Percentiles rank a stretch among this genome's conserved stretches.
Evolutionary conservation across 2,113 vertebrate genomes (phyloP).

Genomic region (Mellivora capensis): DNA sequence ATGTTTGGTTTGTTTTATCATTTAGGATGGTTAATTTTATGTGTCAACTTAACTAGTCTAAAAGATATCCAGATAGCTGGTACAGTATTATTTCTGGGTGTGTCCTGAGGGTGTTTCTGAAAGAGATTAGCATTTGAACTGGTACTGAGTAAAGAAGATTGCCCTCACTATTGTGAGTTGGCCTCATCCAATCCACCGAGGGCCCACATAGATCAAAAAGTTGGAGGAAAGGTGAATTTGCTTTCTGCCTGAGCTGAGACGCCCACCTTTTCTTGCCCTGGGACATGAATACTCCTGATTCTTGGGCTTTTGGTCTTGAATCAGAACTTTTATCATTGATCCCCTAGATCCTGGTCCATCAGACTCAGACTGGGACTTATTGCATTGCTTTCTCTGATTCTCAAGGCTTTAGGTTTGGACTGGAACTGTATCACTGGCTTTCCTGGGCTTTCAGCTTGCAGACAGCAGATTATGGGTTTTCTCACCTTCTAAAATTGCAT

Average conservation of each 20-base stretch:
- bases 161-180: not conserved
- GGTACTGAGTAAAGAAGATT: not conserved
- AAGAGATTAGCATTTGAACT: not conserved
- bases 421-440: not conserved
- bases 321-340: not conserved
- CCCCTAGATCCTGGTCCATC: not conserved
- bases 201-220: not conserved
- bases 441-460: not conserved
- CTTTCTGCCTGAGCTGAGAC: not conserved
- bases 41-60: not conserved
- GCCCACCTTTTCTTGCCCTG: not conserved
- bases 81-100: not conserved
- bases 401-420: not conserved
- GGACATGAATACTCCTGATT: not conserved
- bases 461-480: not conserved
- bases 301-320: not conserved
- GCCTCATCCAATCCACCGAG: not conserved
- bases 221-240: not conserved
- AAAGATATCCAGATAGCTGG: not conserved
- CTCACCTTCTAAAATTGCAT: not conserved
- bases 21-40: not conserved
- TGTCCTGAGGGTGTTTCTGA: not conserved
- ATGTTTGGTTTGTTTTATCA: not conserved
- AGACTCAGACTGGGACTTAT: not conserved
- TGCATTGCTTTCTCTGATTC: not conserved